Evolutionary conservation across 2,888 invertebrate species (phyloP).

Genomic region (Drosophila rubida): DNA sequence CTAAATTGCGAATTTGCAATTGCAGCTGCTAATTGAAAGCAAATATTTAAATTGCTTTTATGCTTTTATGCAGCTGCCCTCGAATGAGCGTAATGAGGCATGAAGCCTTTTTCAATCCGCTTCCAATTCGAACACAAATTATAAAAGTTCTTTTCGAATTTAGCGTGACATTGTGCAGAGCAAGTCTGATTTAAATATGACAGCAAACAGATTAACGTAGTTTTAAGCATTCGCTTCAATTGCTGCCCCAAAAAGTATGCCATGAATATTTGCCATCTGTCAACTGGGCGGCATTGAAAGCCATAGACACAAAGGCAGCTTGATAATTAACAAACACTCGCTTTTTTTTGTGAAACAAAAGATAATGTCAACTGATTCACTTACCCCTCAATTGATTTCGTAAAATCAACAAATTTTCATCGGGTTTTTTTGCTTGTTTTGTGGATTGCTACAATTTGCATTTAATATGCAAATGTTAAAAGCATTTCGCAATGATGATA

Average conservation of each 20-base stretch:
- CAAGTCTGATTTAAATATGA: neutral
- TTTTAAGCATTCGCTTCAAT: neutral
- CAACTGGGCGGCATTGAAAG: no score
- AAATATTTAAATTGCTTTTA: conserved; percentile 47
- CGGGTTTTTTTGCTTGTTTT: neutral
- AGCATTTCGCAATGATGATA: conserved; percentile 57
- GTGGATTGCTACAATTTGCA: conserved; percentile 24
- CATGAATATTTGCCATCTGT: neutral
- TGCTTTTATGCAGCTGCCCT: conserved; percentile 7
- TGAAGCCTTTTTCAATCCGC: neutral
- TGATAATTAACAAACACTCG: neutral
- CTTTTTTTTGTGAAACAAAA: neutral
- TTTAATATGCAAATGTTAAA: conserved; percentile 62
- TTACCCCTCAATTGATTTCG: neutral
- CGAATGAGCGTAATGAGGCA: neutral
- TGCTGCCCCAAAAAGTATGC: neutral
- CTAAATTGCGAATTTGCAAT: conserved; percentile 10
- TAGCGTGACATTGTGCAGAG: neutral
- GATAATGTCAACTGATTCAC: neutral
- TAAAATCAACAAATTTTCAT: neutral
- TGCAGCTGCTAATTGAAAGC: conserved; percentile 51
- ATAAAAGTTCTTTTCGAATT: neutral
- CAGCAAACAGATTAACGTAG: neutral
- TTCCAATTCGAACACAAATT: neutral
- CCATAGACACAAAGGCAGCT: no score